Base-by-base conservation (phyloP, 2,797 vertebrate species). In the Pangasius macronema region DNA sequence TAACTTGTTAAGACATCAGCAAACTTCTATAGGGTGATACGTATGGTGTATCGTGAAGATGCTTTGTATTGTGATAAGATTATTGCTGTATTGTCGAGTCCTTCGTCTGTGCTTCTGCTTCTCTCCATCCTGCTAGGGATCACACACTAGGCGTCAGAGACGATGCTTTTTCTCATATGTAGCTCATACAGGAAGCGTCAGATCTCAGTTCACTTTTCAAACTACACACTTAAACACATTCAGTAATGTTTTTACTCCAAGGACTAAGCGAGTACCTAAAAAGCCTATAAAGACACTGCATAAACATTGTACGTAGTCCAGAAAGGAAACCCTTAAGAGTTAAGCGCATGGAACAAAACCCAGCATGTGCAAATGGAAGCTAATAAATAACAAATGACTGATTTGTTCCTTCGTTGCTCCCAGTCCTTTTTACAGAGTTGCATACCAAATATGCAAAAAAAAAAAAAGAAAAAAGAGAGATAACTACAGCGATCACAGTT, bases 91-190 rank as follows among this genome's bases (percentile, higher is more conserved):
- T 13, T 24, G 10, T 80, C 2, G 3, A 87, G 59, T 76, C 39
- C 55, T 75, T 83, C 81, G 67, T 87, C 81, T 51, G 24, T 42
- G 36, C 51, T 61, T 51, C 33, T 65, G 14, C 70, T 33, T 68
- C 46, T 65, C 14, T 63, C 16, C 27, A 36, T 49, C 20, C 30
- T 2, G 4, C 55, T 42, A 11, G 16, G 14, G 5, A 18, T 51
- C 16, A 84, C 24, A 85, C 36, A 79, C 63, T 42, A 5, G 16
- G 8, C 18, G 49, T 49, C 36, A 33, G n/a, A 55, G 33, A n/a
- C 24, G 0, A n/a, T 55, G 3, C 3, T 20, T 55, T 13, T 51
- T 39, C 30, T 8, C 16, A 14, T 27, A 73, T 5, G 39, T 42
- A 42, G 36, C 49, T 33, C 27, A 57, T 36, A 55, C 0, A 20